Evolutionary conservation across 2,797 vertebrate genomes (phyloP).

Genomic region (Urosaurus nigricauda): DNA sequence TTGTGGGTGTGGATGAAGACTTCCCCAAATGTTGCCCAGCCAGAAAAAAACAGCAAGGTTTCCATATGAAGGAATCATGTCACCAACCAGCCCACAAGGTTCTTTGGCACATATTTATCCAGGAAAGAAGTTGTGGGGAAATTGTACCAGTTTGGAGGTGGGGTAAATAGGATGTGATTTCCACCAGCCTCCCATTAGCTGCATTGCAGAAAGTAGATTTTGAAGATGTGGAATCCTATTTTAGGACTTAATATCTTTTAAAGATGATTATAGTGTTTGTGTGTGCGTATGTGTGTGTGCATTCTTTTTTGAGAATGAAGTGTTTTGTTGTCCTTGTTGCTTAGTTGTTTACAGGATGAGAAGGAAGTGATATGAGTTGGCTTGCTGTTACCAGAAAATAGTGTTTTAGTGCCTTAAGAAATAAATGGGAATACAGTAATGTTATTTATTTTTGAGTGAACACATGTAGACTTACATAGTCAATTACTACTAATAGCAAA

Average conservation of each 20-base stretch:
- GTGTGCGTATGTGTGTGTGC: too few relatives aligned
- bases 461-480: not conserved
- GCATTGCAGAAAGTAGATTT: not conserved
- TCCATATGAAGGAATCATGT: not conserved
- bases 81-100: not conserved
- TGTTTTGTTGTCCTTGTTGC: not conserved
- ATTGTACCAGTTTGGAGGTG: not conserved
- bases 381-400: slow-evolving; percentile 2
- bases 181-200: not conserved
- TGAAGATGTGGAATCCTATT: not conserved
- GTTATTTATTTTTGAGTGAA: not conserved
- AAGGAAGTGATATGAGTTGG: slow-evolving; percentile 8
- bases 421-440: not conserved
- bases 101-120: not conserved
- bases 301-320: not conserved
- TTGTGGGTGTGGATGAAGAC: not conserved
- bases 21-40: not conserved
- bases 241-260: too few relatives aligned
- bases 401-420: not conserved
- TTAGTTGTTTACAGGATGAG: not conserved
- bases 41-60: not conserved
- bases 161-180: not conserved
- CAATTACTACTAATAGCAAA: not conserved
- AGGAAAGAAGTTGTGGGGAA: not conserved
- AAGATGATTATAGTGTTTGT: too few relatives aligned